These are phyloP conservation scores for Lumbricus terrestris DNA, from an alignment of 2,888 invertebrate genomes.

Conservation along the genomic window DNA sequence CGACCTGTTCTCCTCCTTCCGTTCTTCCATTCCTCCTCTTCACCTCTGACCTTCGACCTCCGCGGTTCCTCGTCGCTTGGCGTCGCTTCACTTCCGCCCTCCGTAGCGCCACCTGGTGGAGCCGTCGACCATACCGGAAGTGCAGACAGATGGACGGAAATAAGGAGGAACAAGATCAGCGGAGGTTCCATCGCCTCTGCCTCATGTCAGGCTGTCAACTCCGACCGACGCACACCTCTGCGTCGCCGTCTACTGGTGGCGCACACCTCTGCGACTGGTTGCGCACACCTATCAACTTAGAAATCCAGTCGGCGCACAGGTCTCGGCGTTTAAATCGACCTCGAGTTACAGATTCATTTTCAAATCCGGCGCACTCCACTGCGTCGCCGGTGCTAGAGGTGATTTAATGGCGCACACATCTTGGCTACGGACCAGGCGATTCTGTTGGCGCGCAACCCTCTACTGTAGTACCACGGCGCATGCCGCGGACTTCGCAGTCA, in stretches of 20 bases:
- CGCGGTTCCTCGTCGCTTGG: neutral
- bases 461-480: neutral
- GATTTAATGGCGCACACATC: neutral
- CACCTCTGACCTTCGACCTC: neutral
- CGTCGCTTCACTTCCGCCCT: neutral
- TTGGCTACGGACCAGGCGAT: neutral
- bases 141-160: neutral
- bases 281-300: neutral
- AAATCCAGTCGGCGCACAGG: neutral
- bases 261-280: neutral
- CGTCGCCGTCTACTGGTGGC: neutral
- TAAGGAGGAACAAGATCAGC: neutral
- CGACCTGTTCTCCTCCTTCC: neutral
- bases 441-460: neutral
- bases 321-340: neutral
- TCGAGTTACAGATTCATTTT: neutral
- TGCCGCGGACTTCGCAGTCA: neutral
- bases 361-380: neutral
- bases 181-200: neutral
- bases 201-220: neutral
- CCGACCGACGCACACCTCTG: neutral
- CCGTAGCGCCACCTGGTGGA: neutral
- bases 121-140: neutral
- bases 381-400: neutral
- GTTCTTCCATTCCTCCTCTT: neutral